Evolutionary conservation across 2,797 vertebrate species (phyloP).

Genomic region (Enteromius viviparus): DNA sequence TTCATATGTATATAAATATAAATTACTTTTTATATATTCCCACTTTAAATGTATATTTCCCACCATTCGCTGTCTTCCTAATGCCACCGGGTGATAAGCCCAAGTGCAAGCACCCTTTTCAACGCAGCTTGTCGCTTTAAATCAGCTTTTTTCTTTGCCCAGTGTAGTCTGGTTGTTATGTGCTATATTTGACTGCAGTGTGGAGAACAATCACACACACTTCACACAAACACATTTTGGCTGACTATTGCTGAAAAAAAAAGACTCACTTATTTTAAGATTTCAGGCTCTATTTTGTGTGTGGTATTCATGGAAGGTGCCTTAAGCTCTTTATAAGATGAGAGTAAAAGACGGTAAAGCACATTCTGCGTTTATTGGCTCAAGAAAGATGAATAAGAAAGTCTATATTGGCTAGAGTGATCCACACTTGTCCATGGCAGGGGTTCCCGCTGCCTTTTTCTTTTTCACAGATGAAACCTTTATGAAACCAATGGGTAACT

Average conservation of each 20-base stretch:
- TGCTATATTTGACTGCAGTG: not conserved
- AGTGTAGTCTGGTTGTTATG: not conserved
- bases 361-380: not conserved
- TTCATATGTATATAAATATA: too few relatives aligned
- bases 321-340: not conserved
- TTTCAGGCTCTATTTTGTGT: not conserved
- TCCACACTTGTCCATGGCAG: not conserved
- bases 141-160: not conserved
- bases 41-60: too few relatives aligned
- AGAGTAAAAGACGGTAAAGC: not conserved
- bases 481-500: not conserved
- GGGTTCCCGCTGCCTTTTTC: not conserved
- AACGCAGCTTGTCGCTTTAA: too few relatives aligned
- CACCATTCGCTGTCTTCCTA: too few relatives aligned
- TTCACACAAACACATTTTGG: conserved; percentile 1
- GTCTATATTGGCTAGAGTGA: not conserved
- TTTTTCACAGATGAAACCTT: not conserved
- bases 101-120: too few relatives aligned
- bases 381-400: not conserved
- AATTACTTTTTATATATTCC: too few relatives aligned
- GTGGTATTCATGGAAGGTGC: not conserved
- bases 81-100: too few relatives aligned
- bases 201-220: not conserved
- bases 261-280: not conserved
- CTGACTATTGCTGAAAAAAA: not conserved